Evolutionary conservation across 2,797 vertebrate species (phyloP), one percentile per base, ranked within the genome.

Genomic region (Graptemys geographica): DNA sequence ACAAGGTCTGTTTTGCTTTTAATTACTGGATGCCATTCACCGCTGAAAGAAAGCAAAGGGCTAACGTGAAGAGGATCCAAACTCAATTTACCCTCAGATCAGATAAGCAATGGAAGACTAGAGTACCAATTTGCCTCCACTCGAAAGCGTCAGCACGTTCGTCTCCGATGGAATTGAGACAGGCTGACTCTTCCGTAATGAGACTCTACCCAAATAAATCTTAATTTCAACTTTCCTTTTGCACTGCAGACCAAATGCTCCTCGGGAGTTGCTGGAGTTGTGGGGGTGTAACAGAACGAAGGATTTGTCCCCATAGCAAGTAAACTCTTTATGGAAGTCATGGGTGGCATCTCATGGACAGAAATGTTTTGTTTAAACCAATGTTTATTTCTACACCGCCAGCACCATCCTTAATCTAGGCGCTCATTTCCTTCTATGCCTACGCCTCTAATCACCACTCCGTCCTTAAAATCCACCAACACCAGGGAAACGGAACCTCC

Each of bases 101-200:
- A 96, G 87, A 96, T 87, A 95, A 94, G 82, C 91, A 96, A 78
- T 5, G 8, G 92, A 96, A 96, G 82, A 88, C 87, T 80, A 95
- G 57, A 96, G 81, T 76, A 91, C 74, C 89, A 82, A 93, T 96
- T 84, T 96, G 88, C 89, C 92, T 96, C 2, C 84, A 90, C 86
- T 93, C 96, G 94, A 95, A 97, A 97, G 87, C 95, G 94, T 95
- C 93, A 93, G 91, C 83, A 81, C 51, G 92, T 94, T 96, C 95
- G 88, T 91, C 94, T 92, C 86, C 47, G 1, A 13, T 5, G 74
- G 74, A 49, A 31, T 3, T 8, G 62, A 91, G 84, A 90, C 89
- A 95, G 33, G 44, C 78, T 94, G 69, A 53, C 81, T 96, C 59
- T 94, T 89, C 92, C 88, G 69, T 81, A 72, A 96, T 94, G 92